Base-by-base conservation (phyloP, 35 echinoderm and acorn worm species). In the Chiridota heheva region DNA sequence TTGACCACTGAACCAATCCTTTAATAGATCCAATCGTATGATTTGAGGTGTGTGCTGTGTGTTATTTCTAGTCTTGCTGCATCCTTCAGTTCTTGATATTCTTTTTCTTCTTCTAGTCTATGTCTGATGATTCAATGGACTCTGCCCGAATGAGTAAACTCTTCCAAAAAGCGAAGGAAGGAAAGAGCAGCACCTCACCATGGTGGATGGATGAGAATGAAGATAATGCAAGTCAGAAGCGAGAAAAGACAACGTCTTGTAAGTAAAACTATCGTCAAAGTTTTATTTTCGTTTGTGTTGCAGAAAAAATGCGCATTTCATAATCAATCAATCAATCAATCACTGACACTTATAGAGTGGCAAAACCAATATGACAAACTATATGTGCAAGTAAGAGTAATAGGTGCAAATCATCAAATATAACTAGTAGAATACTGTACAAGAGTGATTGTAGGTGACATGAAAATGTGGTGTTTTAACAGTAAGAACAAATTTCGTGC, bases 151-250 rank as follows among this genome's bases (percentile, higher is more conserved):
- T 82, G 10, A 86, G 68, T 20, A 80, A 90, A 33, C 72, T 69
- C 49, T 72, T 84, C 72, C 36, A 78, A 36, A 69, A 69, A 28
- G 48, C 76, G 17, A 58, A 72, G 32, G 63, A 81, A 29, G 70
- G 44, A 33, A 72, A 63, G 35, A 72, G 82, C 43, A 86, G 89
- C 51, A 69, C 78, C 60, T 72, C 63, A 13, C 91, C 91, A 16
- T 95, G 91, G 91, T 95, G 91, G 91, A 95, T 95, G 91, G 72
- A 71, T 45, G 74, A 70, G 34, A 87, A 56, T 55, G 86, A 95
- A 13, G 86, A 86, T 81, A 81, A 81, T 20, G 17, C 53, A 4
- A 42, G 36, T 13, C 60, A 30, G 45, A 31, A 44, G 33, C 27
- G 59, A 76, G 26, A 32, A 67, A 74, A 67, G 58, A 55, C 5